Evolutionary conservation across 2,888 invertebrate species (phyloP), one percentile per base, ranked within the genome.

Genomic region (Copidosoma aretas): DNA sequence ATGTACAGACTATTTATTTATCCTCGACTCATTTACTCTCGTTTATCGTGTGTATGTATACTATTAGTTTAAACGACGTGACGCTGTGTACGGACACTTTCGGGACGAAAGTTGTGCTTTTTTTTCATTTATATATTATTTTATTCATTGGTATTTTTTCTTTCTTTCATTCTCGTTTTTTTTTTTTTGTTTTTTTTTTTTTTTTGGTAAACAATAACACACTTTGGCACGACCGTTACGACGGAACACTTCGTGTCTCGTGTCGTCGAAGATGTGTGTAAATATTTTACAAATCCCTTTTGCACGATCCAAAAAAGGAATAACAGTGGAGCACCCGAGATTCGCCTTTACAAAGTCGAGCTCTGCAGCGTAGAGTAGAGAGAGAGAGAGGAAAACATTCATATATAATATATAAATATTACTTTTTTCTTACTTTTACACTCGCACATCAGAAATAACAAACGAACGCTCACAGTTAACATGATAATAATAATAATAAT

Each of bases 151-250:
- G 32, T 3, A 8, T 32, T 32, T 32, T 32, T 8, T 3, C 8
- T 8, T 32, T 32, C 8, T 32, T 8, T 32, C 32, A n/a, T n/a
- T n/a, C n/a, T n/a, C n/a, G n/a, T 3, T 32, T 8, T 32, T 32
- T 32, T 32, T 8, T 32, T 32, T 32, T 32, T 8, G 8, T n/a
- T n/a, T 8, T 3, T 32, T 8, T 32, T 32, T 32, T 32, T 8
- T 32, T 32, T 32, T 32, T 8, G 8, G 8, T 32, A 32, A 32
- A 32, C 32, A 32, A 32, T 32, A 32, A 32, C 32, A 56, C 67
- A 21, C 65, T 71, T 71, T 71, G 68, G 71, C 71, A 71, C 71
- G 60, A 60, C 43, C 71, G 25, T 58, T 52, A 64, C 12, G 59
- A 60, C 56, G 43, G 60, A 39, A 56, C 63, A 21, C 17, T 46